phyloP scores from a whole-genome alignment of 2,888 invertebrate genomes.

The Mimumesa dahlbomi region DNA sequence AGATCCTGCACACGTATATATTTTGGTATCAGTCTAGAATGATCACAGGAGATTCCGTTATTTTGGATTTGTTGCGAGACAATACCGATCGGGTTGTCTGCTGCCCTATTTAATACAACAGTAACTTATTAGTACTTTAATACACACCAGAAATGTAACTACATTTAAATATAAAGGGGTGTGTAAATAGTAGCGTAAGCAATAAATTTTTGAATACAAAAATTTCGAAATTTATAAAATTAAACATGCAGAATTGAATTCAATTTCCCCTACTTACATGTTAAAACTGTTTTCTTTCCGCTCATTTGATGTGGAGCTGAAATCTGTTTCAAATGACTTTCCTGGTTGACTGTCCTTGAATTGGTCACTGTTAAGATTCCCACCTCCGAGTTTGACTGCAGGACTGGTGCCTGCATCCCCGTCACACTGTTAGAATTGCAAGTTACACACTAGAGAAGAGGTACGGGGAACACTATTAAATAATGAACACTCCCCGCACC shows the following conservation, averaged over 20 bases:
- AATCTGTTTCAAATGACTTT: neutral
- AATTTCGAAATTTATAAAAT: neutral
- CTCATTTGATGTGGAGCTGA: slow-evolving; percentile 2
- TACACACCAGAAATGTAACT: too few relatives aligned
- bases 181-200: too few relatives aligned
- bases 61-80: slow-evolving; percentile 43
- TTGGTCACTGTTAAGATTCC: too few relatives aligned
- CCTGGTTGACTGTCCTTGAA: slow-evolving; percentile 21
- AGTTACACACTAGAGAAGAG: slow-evolving; percentile 74
- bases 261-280: slow-evolving; percentile 17
- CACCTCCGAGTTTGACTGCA: slow-evolving; percentile 59
- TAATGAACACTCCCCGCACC: slow-evolving; percentile 63
- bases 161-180: too few relatives aligned
- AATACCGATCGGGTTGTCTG: too few relatives aligned
- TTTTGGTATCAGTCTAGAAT: slow-evolving; percentile 74
- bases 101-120: too few relatives aligned
- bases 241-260: neutral
- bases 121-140: too few relatives aligned
- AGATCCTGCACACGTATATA: slow-evolving; percentile 69
- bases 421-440: slow-evolving; percentile 79
- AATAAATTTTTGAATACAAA: neutral
- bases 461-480: slow-evolving; percentile 66
- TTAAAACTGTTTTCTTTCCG: slow-evolving; percentile 16
- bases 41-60: slow-evolving; percentile 65
- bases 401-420: slow-evolving; percentile 76